A percentile compares a stretch with the other conserved stretches of the same genome.
phyloP scores from a whole-genome alignment of 2,797 vertebrate species.

The Argyrosomus regius region DNA sequence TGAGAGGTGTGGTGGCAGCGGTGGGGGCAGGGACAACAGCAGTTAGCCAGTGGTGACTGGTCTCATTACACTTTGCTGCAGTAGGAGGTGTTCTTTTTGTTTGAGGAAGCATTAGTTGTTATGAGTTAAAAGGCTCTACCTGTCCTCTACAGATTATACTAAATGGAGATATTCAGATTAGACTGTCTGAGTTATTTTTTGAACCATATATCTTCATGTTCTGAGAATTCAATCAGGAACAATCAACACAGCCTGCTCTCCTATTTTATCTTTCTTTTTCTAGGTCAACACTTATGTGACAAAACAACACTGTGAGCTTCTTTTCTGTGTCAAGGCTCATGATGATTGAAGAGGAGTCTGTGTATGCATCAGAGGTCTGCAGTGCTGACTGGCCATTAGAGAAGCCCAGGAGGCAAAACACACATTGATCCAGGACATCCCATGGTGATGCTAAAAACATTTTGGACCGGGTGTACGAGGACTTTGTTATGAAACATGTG shows the following conservation, averaged over 20 bases:
- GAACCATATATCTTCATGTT: neutral
- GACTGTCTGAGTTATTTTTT: neutral
- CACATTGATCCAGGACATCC: conserved; percentile 8
- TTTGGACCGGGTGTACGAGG: conserved; percentile 7
- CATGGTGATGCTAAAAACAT: conserved; percentile 8
- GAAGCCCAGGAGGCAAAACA: neutral
- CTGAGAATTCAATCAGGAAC: neutral
- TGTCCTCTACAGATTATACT: neutral
- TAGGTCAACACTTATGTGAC: neutral
- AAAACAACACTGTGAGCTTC: neutral
- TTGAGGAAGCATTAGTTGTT: conserved; percentile 12
- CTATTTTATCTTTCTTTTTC: neutral
- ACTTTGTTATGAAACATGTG: conserved; percentile 25
- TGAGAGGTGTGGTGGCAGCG: conserved; percentile 12
- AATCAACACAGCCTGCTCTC: neutral
- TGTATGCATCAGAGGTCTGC: neutral
- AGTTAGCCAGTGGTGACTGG: neutral
- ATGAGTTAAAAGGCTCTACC: neutral
- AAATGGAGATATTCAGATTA: neutral
- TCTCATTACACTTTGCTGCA: conserved; percentile 28
- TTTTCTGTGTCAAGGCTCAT: neutral
- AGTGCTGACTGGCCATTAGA: neutral
- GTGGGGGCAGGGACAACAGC: conserved; percentile 17
- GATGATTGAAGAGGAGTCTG: neutral
- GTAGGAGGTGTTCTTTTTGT: conserved; percentile 11